phyloP scores from a whole-genome alignment of 2,797 vertebrate species.

The Ctenosaura bakeri region DNA sequence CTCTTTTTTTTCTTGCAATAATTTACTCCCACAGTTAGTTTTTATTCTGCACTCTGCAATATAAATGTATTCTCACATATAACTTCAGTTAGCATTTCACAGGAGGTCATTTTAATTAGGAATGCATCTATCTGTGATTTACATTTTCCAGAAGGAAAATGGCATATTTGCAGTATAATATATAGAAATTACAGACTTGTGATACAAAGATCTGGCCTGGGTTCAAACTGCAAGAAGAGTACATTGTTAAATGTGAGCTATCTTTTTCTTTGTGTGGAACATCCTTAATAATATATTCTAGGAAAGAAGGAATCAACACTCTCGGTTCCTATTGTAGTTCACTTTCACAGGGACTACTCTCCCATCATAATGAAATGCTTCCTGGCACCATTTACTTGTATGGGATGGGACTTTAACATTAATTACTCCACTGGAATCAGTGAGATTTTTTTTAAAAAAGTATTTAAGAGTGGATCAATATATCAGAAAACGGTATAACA shows the following conservation, averaged over 20 bases:
- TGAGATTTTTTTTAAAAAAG: neutral
- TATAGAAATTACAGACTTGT: neutral
- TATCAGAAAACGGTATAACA: neutral
- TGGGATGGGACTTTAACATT: neutral
- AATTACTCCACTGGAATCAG: neutral
- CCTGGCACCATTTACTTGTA: neutral
- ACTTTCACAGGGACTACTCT: too few species aligned
- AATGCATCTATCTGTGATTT: conserved; percentile 21
- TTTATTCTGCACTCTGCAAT: conserved; percentile 5
- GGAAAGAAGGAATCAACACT: neutral
- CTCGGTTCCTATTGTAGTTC: neutral
- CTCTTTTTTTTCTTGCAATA: neutral
- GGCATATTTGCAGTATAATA: neutral
- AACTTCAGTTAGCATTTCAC: conserved; percentile 18
- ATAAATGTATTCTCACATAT: neutral
- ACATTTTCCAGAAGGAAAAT: neutral
- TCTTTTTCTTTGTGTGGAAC: neutral
- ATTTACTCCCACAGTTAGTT: neutral
- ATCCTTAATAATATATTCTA: neutral
- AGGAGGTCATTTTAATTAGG: conserved; percentile 30
- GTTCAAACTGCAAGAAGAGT: neutral
- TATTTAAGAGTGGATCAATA: neutral
- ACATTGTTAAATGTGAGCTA: neutral
- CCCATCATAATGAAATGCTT: neutral
- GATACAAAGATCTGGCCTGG: neutral